Evolutionary conservation across 1,140 invertebrate species (phyloP).

Genomic region (Leptonema lineaticorne): DNA sequence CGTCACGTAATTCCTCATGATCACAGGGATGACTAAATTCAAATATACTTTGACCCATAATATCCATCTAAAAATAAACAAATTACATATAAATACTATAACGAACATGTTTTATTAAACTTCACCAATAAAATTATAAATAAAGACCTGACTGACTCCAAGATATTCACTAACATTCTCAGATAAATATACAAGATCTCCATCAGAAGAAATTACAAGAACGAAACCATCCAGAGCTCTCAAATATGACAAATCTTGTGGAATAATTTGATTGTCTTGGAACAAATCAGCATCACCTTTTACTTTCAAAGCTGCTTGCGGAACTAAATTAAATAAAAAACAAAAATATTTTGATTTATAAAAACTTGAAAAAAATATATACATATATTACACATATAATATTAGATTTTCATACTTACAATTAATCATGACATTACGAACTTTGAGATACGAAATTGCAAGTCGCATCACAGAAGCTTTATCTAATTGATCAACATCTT

Average conservation of each 20-base stretch:
- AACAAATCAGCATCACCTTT: conserved; percentile 50
- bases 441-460: conserved; percentile 86
- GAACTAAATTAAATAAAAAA: conserved; percentile 51
- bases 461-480: conserved; percentile 94
- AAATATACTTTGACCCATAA: conserved; percentile 91
- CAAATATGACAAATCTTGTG: conserved; percentile 64
- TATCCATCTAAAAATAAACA: conserved; percentile 73
- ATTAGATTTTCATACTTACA: conserved; percentile 59
- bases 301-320: conserved; percentile 49
- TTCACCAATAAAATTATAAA: neutral
- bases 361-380: neutral
- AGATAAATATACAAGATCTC: conserved; percentile 88
- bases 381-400: neutral
- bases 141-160: conserved; percentile 81
- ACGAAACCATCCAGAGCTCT: conserved; percentile 88
- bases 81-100: neutral
- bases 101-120: neutral
- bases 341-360: neutral
- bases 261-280: conserved; percentile 47
- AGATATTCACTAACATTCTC: conserved; percentile 88
- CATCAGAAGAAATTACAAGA: conserved; percentile 80
- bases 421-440: conserved; percentile 77
- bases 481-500: conserved; percentile 83
- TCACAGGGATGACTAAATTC: conserved; percentile 95
- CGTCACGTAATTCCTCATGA: conserved; percentile 86